Conservation (phyloP, 2,113 vertebrate species). For the Spheniscus mendiculus region DNA sequence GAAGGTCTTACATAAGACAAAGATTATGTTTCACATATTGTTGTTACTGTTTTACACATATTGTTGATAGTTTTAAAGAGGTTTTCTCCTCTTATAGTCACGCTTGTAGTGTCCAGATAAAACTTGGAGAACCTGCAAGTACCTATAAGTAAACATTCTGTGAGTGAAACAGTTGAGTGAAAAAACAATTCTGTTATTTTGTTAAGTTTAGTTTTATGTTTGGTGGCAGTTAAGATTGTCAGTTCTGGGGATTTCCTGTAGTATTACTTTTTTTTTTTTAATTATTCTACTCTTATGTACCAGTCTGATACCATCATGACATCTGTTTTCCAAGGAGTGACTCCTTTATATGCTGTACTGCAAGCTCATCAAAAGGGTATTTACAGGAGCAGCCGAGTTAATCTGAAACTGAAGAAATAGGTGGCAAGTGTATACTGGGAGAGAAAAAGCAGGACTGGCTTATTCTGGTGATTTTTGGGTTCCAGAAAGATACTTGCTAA, state of each 20-base stretch:
- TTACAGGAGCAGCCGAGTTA: neutral
- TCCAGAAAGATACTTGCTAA: neutral
- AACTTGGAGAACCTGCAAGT: neutral
- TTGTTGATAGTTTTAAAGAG: neutral
- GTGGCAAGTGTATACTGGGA: neutral
- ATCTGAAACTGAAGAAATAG: neutral
- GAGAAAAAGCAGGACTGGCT: neutral
- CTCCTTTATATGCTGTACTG: neutral
- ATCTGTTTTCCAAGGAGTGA: neutral
- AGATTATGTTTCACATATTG: neutral
- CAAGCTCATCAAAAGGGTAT: neutral
- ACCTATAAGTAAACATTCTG: neutral
- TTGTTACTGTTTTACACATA: neutral
- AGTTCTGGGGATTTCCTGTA: neutral
- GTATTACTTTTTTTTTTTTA: neutral
- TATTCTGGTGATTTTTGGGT: neutral
- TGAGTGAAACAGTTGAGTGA: neutral
- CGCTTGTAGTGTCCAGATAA: neutral
- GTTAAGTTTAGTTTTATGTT: neutral
- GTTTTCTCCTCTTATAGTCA: neutral
- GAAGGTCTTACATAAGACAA: neutral
- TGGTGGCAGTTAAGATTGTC: neutral
- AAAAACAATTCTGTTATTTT: neutral
- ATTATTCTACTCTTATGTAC: neutral
- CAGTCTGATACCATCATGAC: neutral